Conservation (phyloP, 2,113 vertebrate genomes). For the Dascyllus trimaculatus region DNA sequence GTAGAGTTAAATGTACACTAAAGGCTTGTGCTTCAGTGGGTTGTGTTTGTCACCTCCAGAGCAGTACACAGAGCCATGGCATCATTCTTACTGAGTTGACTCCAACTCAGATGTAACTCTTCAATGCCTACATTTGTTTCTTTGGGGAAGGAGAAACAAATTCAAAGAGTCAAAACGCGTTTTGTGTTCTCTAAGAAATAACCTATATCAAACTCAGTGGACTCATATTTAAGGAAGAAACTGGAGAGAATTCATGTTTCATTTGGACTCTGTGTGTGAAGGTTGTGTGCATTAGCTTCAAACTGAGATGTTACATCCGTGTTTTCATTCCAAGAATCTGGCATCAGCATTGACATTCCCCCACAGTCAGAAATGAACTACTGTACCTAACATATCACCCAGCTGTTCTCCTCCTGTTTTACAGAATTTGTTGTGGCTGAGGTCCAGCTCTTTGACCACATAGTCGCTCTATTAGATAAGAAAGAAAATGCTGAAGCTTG, state of each 20-base stretch:
- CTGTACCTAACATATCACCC: constrained; percentile 85
- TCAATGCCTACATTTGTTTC: constrained; percentile 82
- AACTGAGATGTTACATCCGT: neutral
- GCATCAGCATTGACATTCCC: too few relatives aligned
- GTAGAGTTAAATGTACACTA: neutral
- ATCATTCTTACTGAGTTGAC: constrained; percentile 75
- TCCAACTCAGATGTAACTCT: constrained; percentile 88
- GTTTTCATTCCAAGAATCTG: neutral
- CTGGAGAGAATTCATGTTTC: too few relatives aligned
- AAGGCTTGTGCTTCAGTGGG: neutral
- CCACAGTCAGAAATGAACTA: neutral
- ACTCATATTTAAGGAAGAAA: too few relatives aligned
- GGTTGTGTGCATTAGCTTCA: neutral
- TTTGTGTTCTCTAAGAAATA: too few relatives aligned
- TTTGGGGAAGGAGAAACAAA: constrained; percentile 45
- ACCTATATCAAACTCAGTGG: too few relatives aligned
- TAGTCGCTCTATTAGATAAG: constrained; percentile 75
- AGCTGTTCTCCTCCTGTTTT: constrained; percentile 82
- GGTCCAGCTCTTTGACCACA: constrained; percentile 83
- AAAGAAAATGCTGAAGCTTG: neutral
- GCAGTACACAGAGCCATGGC: constrained; percentile 79
- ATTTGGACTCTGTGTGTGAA: too few relatives aligned
- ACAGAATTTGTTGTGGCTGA: constrained; percentile 86
- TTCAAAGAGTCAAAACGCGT: neutral
- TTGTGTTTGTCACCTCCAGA: constrained; percentile 80